These are phyloP conservation scores for Tinea semifulvella DNA, from an alignment of 2,888 invertebrate genomes.

Conservation along the genomic window DNA sequence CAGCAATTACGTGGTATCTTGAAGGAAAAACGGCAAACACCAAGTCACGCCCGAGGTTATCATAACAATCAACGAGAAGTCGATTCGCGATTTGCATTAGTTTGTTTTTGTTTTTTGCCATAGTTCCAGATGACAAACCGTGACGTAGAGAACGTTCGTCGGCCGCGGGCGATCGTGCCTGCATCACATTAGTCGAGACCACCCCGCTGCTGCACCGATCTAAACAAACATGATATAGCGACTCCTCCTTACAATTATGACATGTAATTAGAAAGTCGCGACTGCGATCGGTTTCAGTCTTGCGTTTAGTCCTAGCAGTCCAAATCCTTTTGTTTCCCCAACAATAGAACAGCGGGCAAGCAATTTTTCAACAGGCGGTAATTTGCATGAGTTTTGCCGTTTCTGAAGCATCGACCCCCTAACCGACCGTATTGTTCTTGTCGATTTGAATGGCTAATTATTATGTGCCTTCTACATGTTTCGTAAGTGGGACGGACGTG, in stretches of 20 bases:
- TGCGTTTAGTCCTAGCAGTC: conserved; percentile 26
- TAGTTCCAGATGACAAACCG: conserved; percentile 8
- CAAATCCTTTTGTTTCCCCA: conserved; percentile 33
- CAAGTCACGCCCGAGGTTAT: conserved; percentile 10
- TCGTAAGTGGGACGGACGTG: conserved; percentile 48
- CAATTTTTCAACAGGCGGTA: conserved; percentile 40
- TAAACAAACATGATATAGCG: conserved; percentile 9
- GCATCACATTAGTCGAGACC: conserved; percentile 47
- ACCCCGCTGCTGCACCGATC: conserved; percentile 26
- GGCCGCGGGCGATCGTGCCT: conserved; percentile 23
- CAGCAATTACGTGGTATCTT: not conserved
- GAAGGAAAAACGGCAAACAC: conserved; percentile 4
- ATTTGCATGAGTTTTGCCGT: conserved; percentile 45
- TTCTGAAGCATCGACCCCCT: conserved; percentile 35
- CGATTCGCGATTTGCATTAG: conserved; percentile 4
- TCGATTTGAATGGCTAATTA: conserved; percentile 49
- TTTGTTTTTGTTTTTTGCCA: not conserved
- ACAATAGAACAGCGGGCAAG: conserved; percentile 34
- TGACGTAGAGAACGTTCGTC: not conserved
- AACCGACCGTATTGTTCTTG: conserved; percentile 50
- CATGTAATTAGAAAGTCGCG: conserved; percentile 6
- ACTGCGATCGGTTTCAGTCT: not conserved
- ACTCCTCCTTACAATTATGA: conserved; percentile 3
- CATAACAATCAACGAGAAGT: not conserved
- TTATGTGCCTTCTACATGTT: conserved; percentile 38